Percentiles rank a stretch among this genome's conserved stretches.
phyloP scores from a whole-genome alignment of 1,140 invertebrate species.

The Drosophila pseudoananassae region DNA sequence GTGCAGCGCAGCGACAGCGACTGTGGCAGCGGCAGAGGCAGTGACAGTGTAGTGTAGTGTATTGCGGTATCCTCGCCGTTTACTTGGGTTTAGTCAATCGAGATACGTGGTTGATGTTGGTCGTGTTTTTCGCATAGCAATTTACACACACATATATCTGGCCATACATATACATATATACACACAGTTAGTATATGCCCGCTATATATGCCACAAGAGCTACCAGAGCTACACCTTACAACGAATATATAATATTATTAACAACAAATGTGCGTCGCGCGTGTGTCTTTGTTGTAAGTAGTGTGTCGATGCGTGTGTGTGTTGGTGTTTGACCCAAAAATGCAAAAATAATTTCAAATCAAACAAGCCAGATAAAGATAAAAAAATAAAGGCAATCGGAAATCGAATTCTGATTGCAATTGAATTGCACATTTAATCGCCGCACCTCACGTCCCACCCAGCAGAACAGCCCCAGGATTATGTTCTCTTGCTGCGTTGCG shows the following conservation, averaged over 20 bases:
- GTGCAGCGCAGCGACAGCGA: slow-evolving; percentile 14
- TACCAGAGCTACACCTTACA: slow-evolving; percentile 29
- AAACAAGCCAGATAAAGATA: background rate
- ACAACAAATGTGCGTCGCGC: slow-evolving; percentile 48
- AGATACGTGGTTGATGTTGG: slow-evolving; percentile 84
- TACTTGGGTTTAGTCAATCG: slow-evolving; percentile 84
- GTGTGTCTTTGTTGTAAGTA: slow-evolving; percentile 2
- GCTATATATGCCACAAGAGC: slow-evolving; percentile 18
- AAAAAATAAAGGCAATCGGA: too few relatives aligned
- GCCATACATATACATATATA: slow-evolving; percentile 28
- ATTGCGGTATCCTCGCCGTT: slow-evolving; percentile 83
- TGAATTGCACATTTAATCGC: slow-evolving; percentile 15
- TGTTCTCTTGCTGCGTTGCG: slow-evolving; percentile 79
- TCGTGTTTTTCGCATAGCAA: slow-evolving; percentile 82
- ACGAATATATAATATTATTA: slow-evolving; percentile 40
- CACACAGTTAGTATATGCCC: slow-evolving; percentile 18
- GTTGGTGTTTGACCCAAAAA: slow-evolving; percentile 43
- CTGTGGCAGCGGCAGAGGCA: slow-evolving; percentile 16
- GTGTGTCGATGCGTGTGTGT: slow-evolving; percentile 19
- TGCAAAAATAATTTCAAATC: slow-evolving; percentile 4
- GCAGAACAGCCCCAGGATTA: slow-evolving; percentile 84
- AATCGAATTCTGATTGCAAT: slow-evolving; percentile 23
- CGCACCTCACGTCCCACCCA: slow-evolving; percentile 49
- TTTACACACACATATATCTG: slow-evolving; percentile 37
- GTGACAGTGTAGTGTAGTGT: slow-evolving; percentile 60